Conservation (phyloP, 1,140 invertebrate species). For the Laupala kohalensis region DNA sequence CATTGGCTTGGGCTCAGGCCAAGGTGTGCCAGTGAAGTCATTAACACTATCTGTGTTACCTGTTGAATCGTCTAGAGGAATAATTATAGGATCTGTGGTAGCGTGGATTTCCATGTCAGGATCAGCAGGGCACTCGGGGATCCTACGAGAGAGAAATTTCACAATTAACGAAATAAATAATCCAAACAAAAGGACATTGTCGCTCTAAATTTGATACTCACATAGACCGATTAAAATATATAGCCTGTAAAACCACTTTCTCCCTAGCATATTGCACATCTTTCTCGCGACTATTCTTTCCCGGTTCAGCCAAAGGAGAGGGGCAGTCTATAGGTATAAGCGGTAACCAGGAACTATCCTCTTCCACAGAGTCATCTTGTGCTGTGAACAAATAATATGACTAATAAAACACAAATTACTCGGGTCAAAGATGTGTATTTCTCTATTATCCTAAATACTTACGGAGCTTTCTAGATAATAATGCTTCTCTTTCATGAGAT, state of each 20-base stretch:
- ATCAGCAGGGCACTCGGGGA: conserved; percentile 74
- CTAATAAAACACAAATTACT: not conserved
- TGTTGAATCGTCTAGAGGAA: conserved; percentile 77
- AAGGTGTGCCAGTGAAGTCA: conserved; percentile 56
- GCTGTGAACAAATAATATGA: conserved; percentile 24
- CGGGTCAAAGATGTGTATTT: not conserved
- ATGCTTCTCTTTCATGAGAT: conserved; percentile 66
- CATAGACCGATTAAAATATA: conserved; percentile 74
- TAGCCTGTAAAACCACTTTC: conserved; percentile 63
- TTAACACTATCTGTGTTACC: conserved; percentile 65
- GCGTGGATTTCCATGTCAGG: conserved; percentile 68
- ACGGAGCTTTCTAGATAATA: conserved; percentile 59
- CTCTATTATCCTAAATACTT: conserved; percentile 22
- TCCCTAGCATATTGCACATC: conserved; percentile 75
- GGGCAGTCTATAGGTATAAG: conserved; percentile 53
- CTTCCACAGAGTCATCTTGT: conserved; percentile 62
- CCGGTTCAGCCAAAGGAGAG: conserved; percentile 44
- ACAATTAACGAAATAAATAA: not conserved
- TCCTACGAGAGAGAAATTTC: conserved; percentile 28
- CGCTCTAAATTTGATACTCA: conserved; percentile 30
- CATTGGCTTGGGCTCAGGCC: conserved; percentile 60
- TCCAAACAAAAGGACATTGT: conserved; percentile 11
- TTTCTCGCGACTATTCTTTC: conserved; percentile 72
- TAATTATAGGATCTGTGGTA: conserved; percentile 59
- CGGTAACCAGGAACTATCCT: conserved; percentile 54